These are phyloP conservation scores for Parazoanthus swiftii DNA, from an alignment of 92 coral and sea anemone genomes.

Conservation along the genomic window DNA sequence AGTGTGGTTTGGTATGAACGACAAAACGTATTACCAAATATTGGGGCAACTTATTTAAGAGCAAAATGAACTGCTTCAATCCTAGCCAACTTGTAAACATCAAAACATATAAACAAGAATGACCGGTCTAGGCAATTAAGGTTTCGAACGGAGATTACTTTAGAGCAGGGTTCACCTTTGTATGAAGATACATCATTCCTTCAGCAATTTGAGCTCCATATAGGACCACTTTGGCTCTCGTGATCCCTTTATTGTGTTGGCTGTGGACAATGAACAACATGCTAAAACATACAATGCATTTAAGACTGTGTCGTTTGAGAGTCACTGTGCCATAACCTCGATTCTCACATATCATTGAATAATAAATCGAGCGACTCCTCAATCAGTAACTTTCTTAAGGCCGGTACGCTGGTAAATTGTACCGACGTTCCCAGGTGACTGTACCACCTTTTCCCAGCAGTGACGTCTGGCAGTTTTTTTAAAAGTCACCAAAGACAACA, in stretches of 20 bases:
- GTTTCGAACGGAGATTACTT: neutral
- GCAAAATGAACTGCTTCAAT: too few relatives aligned
- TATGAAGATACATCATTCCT: conserved; percentile 88
- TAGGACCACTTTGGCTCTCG: conserved; percentile 53
- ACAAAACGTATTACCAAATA: too few relatives aligned
- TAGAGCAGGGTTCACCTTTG: conserved; percentile 49
- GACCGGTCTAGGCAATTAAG: neutral
- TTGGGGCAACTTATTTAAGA: too few relatives aligned
- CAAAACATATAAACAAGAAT: neutral
- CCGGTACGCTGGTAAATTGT: too few relatives aligned
- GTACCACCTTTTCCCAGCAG: too few relatives aligned
- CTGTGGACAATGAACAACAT: neutral
- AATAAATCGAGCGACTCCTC: neutral
- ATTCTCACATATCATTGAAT: neutral
- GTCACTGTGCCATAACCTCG: neutral
- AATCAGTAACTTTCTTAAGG: too few relatives aligned
- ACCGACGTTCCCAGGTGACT: too few relatives aligned
- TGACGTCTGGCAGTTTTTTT: too few relatives aligned
- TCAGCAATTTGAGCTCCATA: conserved; percentile 90
- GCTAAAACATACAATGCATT: too few relatives aligned
- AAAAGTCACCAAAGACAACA: too few relatives aligned
- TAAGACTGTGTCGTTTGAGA: neutral
- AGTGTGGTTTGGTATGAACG: too few relatives aligned
- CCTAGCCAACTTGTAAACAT: neutral
- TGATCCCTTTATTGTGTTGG: conserved; percentile 24